These are phyloP conservation scores for Agrenia bidenticulata DNA, from an alignment of 2,888 invertebrate species.

Conservation along the genomic window DNA sequence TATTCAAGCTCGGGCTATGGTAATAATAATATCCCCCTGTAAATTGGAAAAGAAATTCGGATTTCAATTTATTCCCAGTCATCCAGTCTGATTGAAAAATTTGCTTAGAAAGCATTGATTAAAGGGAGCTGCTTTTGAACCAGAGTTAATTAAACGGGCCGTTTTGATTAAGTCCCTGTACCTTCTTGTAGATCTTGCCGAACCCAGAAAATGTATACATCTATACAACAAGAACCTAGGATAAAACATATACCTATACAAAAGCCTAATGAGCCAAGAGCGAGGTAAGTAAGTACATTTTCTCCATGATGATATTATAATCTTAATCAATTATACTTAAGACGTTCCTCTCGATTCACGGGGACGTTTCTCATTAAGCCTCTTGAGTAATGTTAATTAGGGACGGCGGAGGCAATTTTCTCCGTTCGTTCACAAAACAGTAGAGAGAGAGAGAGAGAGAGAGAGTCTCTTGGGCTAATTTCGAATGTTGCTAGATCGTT, in stretches of 20 bases:
- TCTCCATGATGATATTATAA: slow-evolving; percentile 21
- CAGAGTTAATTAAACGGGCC: slow-evolving; percentile 19
- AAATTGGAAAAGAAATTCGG: neutral
- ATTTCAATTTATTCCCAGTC: slow-evolving; percentile 10
- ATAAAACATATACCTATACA: neutral
- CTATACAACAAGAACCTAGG: no score
- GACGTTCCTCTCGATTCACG: slow-evolving; percentile 1
- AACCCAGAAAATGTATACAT: no score
- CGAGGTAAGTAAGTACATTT: slow-evolving; percentile 19
- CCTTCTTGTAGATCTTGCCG: neutral
- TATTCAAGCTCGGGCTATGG: no score
- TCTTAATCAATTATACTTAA: slow-evolving; percentile 22
- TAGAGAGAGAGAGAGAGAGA: neutral
- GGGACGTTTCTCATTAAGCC: slow-evolving; percentile 20
- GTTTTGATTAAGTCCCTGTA: slow-evolving; percentile 16
- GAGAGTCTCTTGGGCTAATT: no score
- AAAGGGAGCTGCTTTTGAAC: slow-evolving; percentile 16
- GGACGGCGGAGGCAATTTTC: slow-evolving; percentile 18
- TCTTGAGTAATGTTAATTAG: slow-evolving; percentile 22
- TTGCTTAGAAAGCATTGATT: slow-evolving; percentile 23
- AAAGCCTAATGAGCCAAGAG: neutral
- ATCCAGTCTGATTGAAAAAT: slow-evolving; percentile 19
- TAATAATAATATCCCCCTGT: no score
- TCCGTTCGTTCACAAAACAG: no score
- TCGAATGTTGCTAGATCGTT: no score